Base-by-base conservation (phyloP, 1,140 invertebrate species). In the Cataglyphis hispanica region DNA sequence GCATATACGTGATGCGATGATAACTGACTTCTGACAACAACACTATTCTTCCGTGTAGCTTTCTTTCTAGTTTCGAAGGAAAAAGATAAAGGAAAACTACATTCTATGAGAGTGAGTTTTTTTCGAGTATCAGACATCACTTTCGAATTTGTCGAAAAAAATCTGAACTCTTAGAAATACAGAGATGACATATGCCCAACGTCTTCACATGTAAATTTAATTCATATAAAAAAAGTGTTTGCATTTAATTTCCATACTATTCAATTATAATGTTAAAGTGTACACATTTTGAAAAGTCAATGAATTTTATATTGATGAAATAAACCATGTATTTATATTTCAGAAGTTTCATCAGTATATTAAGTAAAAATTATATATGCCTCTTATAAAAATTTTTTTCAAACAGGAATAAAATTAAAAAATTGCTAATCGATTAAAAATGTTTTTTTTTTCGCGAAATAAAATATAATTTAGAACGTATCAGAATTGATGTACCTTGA, bases 401-500 rank as follows among this genome's bases (percentile, higher is more conserved):
- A 46, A 67, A 67, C 13, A 58, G 50, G 10, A 37, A 13, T n/a
- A 58, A 81, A 58, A 13, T 1, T 7, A 37, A 27, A 34, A 3
- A 13, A 63, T 19, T 3, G 22, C 56, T 25, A 25, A 50, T 53
- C 19, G 8, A 56, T 3, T 37, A 64, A 31, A 53, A n/a, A 13
- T 31, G 13, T 19, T 19, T 56, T 40, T 81, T 13, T 69, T 58
- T 40, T 37, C 2, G 22, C 22, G 10, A 1, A 56, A 75, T 22
- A 84, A 34, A n/a, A 78, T 78, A 70, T 70, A 37, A 61, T 63
- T 40, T n/a, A 53, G 0, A 66, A 27, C 7, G 10, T 88, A 76
- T 76, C 76, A 74, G 2, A 25, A 34, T 63, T 27, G 34, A 34
- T 60, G 37, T 86, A 90, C 76, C 40, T 90, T 85, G 85, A 90